Evolutionary conservation across 2,888 invertebrate genomes (phyloP), one percentile per base, ranked within the genome.

Genomic region (Drosophila borealis): DNA sequence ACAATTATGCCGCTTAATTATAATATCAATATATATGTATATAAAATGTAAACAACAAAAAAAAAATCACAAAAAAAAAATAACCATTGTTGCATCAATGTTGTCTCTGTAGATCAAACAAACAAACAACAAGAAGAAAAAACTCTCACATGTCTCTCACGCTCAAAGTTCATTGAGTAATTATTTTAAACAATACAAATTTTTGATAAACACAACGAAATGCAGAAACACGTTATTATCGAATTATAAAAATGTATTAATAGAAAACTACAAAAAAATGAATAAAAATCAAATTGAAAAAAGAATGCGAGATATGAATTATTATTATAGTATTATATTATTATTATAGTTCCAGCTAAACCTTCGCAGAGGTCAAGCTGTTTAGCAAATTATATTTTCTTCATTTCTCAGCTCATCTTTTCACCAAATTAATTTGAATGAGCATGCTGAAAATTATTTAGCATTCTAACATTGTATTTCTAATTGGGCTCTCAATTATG

Each of bases 121-220:
- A 14, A 59, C 19, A 54, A 42, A 44, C 33, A 34, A 21, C 21
- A 44, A 21, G 33, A 36, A 25, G 45, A 54, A 59, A 37, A 19
- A 73, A 73, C 79, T 75, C 89, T 85, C 89, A 89, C 89, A 89
- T 89, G 85, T 89, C 88, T 85, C 89, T 89, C 89, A 89, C 77
- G 67, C 89, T 85, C 86, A 88, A 70, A 62, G 59, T 73, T 73
- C 65, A 69, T 78, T 79, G 82, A 88, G 88, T 76, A 72, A 66
- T 67, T 66, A 68, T 64, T 77, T 66, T 63, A 62, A 56, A 45
- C 36, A 54, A 63, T 59, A 60, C 60, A 64, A 78, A 78, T 79
- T 64, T 57, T 68, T 55, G 66, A 81, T 68, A 80, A 83, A 55
- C 59, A 78, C 72, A 69, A 61, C 83, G 63, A 80, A 82, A 85